These are phyloP conservation scores for Eretmocerus hayati DNA, from an alignment of 2,888 invertebrate species.

Conservation along the genomic window DNA sequence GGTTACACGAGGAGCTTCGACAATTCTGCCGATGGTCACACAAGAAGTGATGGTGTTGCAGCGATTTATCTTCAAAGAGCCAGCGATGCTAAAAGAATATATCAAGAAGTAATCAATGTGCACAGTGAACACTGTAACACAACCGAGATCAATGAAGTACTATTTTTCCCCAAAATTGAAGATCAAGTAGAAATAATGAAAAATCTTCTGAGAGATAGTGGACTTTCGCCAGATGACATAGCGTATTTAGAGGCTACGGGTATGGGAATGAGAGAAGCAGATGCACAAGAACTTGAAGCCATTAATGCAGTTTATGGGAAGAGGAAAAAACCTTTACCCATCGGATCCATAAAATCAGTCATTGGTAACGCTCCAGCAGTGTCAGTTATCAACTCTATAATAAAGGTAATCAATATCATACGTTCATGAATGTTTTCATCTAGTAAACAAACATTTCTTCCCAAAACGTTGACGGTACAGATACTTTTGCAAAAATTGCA, in stretches of 20 bases:
- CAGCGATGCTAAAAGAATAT: slow-evolving; percentile 19
- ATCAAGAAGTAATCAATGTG: slow-evolving; percentile 38
- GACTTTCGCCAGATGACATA: slow-evolving; percentile 20
- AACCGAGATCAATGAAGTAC: background rate
- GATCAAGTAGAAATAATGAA: slow-evolving; percentile 15
- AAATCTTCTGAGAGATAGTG: slow-evolving; percentile 16
- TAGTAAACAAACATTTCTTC: no score
- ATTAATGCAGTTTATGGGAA: slow-evolving; percentile 23
- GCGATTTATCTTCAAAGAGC: slow-evolving; percentile 20
- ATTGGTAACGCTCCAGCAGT: slow-evolving; percentile 15
- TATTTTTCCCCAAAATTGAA: slow-evolving; percentile 1
- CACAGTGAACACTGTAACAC: slow-evolving; percentile 48
- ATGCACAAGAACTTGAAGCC: slow-evolving; percentile 21
- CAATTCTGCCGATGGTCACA: slow-evolving; percentile 17
- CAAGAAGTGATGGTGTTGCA: slow-evolving; percentile 18
- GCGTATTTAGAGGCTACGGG: slow-evolving; percentile 45
- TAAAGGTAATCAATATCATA: slow-evolving; percentile 15
- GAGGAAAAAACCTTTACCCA: slow-evolving; percentile 20
- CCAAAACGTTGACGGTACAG: no score
- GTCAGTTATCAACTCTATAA: slow-evolving; percentile 9
- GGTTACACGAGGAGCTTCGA: slow-evolving; percentile 21
- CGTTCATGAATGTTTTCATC: background rate
- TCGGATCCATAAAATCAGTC: slow-evolving; percentile 27
- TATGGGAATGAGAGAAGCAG: slow-evolving; percentile 54
- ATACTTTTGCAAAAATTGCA: no score